Conservation (phyloP, 2,113 vertebrate species). For the Anthoscopus minutus region DNA sequence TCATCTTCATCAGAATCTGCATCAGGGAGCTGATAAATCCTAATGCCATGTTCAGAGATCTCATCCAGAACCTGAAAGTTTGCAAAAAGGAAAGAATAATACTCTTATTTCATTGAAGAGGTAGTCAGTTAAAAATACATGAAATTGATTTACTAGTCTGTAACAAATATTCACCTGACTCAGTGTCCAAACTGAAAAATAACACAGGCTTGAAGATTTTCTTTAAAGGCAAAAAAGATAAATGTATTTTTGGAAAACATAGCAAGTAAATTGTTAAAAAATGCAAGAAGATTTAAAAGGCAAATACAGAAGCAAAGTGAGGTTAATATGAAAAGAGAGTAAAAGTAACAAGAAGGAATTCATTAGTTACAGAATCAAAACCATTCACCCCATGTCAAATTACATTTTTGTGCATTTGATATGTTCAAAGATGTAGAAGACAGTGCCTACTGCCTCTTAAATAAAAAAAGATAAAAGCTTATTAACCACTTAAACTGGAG, state of each 20-base stretch:
- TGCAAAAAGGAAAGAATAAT: background rate
- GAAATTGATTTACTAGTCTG: background rate
- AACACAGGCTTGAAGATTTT: background rate
- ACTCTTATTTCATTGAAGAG: background rate
- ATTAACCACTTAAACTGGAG: background rate
- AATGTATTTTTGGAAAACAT: background rate
- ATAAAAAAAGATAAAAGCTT: background rate
- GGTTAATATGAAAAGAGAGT: background rate
- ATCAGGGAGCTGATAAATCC: slow-evolving; percentile 89
- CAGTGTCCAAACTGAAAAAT: background rate
- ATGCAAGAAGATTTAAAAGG: background rate
- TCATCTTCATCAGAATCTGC: slow-evolving; percentile 94
- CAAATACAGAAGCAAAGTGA: background rate
- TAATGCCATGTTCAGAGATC: slow-evolving; percentile 88
- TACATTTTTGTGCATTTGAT: background rate
- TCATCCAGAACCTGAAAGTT: slow-evolving; percentile 83
- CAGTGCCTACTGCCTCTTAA: background rate
- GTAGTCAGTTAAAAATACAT: background rate
- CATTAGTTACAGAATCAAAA: background rate
- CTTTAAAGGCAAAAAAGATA: background rate
- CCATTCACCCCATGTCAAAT: background rate
- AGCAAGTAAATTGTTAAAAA: background rate
- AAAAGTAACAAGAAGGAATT: background rate
- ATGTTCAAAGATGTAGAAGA: background rate
- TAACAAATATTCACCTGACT: background rate